Conservation (phyloP, 2,888 invertebrate genomes). For the Drosophila niveifrons region DNA sequence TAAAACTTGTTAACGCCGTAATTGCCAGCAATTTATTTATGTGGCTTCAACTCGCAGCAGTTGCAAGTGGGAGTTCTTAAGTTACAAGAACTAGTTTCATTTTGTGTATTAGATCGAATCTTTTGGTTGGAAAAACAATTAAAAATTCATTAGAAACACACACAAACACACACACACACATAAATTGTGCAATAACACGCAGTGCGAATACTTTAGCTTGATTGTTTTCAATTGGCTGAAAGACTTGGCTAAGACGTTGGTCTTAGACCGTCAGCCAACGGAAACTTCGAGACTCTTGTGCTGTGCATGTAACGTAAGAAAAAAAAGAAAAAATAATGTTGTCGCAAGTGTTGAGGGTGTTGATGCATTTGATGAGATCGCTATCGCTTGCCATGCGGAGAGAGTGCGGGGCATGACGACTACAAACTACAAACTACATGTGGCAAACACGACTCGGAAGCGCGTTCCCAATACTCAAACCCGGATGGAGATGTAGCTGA, state of each 20-base stretch:
- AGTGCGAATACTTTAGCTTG: conserved; percentile 46
- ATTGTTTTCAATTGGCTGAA: conserved; percentile 68
- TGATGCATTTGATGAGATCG: conserved; percentile 4
- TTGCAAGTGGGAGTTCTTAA: conserved; percentile 16
- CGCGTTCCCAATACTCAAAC: conserved; percentile 71
- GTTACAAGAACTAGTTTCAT: conserved; percentile 40
- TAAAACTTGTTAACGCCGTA: conserved; percentile 86
- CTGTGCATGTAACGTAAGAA: conserved; percentile 71
- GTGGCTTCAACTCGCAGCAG: conserved; percentile 49
- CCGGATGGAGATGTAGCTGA: neutral
- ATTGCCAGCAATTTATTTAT: conserved; percentile 86
- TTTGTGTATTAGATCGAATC: conserved; percentile 61
- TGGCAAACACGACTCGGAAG: conserved; percentile 66
- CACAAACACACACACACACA: conserved; percentile 47
- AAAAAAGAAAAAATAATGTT: conserved; percentile 82
- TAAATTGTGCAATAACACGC: conserved; percentile 62
- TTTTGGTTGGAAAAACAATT: conserved; percentile 60
- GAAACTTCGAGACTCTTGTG: conserved; percentile 26
- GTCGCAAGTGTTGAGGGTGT: conserved; percentile 66
- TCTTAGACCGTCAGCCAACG: conserved; percentile 21
- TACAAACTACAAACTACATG: conserved; percentile 3
- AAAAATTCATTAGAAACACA: conserved; percentile 71
- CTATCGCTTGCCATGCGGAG: too few relatives aligned
- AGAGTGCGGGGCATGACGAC: conserved; percentile 50
- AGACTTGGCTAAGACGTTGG: too few relatives aligned